A percentile compares a stretch with the other conserved stretches of the same genome.
phyloP scores from a whole-genome alignment of 2,113 vertebrate genomes.

The Thamnaconus septentrionalis region DNA sequence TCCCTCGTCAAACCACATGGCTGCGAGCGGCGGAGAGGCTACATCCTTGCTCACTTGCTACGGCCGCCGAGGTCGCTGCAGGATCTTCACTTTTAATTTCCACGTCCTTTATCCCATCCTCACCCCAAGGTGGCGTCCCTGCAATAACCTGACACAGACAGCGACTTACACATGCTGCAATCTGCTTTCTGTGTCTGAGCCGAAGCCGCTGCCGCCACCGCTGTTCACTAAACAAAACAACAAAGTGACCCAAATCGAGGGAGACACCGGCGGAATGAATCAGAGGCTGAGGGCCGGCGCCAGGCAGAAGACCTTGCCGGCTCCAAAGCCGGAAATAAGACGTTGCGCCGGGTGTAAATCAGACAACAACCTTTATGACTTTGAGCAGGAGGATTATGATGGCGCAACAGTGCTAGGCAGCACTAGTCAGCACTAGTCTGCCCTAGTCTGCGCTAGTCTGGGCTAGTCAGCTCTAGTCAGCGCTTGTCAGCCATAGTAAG shows the following conservation, averaged over 20 bases:
- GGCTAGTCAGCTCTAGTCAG: too few relatives aligned
- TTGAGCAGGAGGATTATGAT: conserved; percentile 56
- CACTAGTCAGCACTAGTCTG: too few relatives aligned
- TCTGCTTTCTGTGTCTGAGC: conserved; percentile 48
- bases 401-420: conserved; percentile 34
- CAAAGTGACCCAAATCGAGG: conserved; percentile 61
- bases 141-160: conserved; percentile 43
- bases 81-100: conserved; percentile 47
- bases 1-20: too few relatives aligned
- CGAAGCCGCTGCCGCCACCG: conserved; percentile 1
- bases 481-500: too few relatives aligned
- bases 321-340: conserved; percentile 45
- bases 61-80: too few relatives aligned
- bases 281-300: neutral
- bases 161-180: conserved; percentile 49
- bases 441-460: too few relatives aligned
- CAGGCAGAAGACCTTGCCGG: conserved; percentile 28
- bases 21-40: too few relatives aligned
- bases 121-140: conserved; percentile 43
- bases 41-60: too few relatives aligned
- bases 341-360: conserved; percentile 29
- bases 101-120: conserved; percentile 46
- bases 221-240: conserved; percentile 38
- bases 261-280: conserved; percentile 59
- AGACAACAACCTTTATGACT: conserved; percentile 44